Evolutionary conservation across 2,113 vertebrate species (phyloP), one percentile per base, ranked within the genome.

Genomic region (Tachycineta bicolor): DNA sequence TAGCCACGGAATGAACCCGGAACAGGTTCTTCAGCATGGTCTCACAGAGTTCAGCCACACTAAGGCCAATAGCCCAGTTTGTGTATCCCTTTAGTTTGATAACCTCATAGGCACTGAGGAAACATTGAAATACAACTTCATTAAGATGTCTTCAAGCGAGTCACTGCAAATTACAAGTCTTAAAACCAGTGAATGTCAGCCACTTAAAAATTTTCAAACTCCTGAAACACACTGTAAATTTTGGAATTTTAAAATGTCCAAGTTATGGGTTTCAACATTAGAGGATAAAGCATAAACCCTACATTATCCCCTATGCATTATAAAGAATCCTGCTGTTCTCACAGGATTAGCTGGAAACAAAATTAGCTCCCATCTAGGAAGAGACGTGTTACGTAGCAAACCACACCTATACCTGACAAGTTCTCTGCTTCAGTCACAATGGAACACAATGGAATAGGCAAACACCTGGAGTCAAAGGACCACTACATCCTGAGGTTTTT

Each of bases 31-130:
- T 99, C 74, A 99, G 52, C 24, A 99, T 98, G 92, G 98, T 98
- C 96, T 99, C 99, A 2, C 98, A 98, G 60, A 99, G 98, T 77
- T 99, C 99, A 20, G 99, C 99, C 90, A 99, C 99, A 12, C 99
- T 99, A 68, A 99, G 90, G 46, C 99, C 99, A 90, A 99, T 99
- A 90, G 99, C 99, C 99, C 99, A 99, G 98, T 99, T 99, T 53
- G 99, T 99, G 94, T 99, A 99, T 9, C 99, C 99, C 97, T 99
- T 99, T 37, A 99, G 98, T 94, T 94, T 99, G 98, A 99, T 99
- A 83, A 99, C 99, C 91, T 99, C 99, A 7, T 99, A 99, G 59
- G 99, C 99, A 98, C 99, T 99, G 87, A 24, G 29, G 89, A 80
- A 85, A 87, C 69, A 87, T 55, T 55, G n/a, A 68, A 92, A 78